A percentile compares a stretch with the other conserved stretches of the same genome.
phyloP scores from a whole-genome alignment of 2,113 vertebrate genomes.

The Chrysemys picta region DNA sequence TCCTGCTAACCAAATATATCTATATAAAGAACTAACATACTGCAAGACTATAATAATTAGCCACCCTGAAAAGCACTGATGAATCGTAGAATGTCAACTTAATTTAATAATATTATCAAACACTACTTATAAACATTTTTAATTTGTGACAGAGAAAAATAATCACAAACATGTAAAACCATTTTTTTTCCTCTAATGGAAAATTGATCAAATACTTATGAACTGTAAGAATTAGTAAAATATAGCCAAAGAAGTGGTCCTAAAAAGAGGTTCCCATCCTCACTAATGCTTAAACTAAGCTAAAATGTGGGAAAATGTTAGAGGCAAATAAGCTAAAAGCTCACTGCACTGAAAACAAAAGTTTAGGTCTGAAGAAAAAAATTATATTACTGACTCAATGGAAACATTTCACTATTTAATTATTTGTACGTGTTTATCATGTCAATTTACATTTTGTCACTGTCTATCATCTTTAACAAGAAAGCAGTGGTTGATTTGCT shows the following conservation, averaged over 20 bases:
- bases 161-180: not conserved
- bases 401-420: constrained; percentile 11
- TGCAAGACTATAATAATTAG: not conserved
- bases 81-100: not conserved
- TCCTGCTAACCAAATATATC: not conserved
- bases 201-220: not conserved
- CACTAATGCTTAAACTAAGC: accelerated
- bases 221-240: not conserved
- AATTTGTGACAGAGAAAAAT: not conserved
- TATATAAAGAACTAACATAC: not conserved
- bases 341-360: not conserved
- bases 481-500: not conserved
- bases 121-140: not conserved
- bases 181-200: not conserved
- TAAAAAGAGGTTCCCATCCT: not conserved
- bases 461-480: not conserved
- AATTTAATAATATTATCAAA: not conserved
- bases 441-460: constrained; percentile 4
- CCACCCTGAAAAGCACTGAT: not conserved
- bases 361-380: not conserved
- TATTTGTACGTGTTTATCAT: constrained; percentile 10
- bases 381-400: not conserved
- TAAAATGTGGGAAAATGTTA: not conserved
- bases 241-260: not conserved
- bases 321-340: not conserved